Evolutionary conservation across 2,797 vertebrate species (phyloP), one percentile per base, ranked within the genome.

Genomic region (Paedocypris micromegethes): DNA sequence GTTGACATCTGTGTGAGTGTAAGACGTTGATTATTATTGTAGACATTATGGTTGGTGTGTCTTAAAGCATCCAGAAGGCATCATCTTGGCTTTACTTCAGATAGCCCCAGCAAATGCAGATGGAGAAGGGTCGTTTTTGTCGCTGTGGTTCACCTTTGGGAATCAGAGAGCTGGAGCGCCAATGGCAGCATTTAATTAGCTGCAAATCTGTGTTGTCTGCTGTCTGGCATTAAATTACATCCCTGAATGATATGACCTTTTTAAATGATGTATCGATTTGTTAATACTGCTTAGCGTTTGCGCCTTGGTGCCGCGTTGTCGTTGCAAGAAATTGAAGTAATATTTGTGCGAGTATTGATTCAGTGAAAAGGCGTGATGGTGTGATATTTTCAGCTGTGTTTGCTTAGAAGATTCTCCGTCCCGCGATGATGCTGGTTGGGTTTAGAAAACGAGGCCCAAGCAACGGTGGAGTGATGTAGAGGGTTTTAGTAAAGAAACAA

Each of bases 241-340:
- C 62, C 73, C 72, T 67, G 66, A 63, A 67, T 59, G 65, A 67
- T 58, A 55, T 83, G 81, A 80, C 81, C 81, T 83, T 80, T 81
- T 76, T 78, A 79, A 78, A 80, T 75, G 68, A 75, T 66, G 58
- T 76, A 81, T 80, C 70, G 75, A 82, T 83, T 80, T 73, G 77
- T 77, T 80, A 79, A 79, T 78, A 63, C 55, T 54, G 63, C 79
- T 75, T 46, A 58, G 62, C 62, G 64, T 72, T 58, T 50, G 66
- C 57, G 53, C 63, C 70, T 42, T 50, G 50, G 23, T 55, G 62
- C 59, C 64, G 40, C 38, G 47, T 38, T 64, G 69, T 68, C 64
- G 40, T 44, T n/a, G 48, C 4, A 6, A 44, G 37, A 56, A 69
- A 70, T 55, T 63, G 58, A 62, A 72, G 76, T 63, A 60, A 69